These are phyloP conservation scores for Rhinolophus ferrumequinum DNA, from an alignment of 2,113 vertebrate genomes.

Conservation along the genomic window DNA sequence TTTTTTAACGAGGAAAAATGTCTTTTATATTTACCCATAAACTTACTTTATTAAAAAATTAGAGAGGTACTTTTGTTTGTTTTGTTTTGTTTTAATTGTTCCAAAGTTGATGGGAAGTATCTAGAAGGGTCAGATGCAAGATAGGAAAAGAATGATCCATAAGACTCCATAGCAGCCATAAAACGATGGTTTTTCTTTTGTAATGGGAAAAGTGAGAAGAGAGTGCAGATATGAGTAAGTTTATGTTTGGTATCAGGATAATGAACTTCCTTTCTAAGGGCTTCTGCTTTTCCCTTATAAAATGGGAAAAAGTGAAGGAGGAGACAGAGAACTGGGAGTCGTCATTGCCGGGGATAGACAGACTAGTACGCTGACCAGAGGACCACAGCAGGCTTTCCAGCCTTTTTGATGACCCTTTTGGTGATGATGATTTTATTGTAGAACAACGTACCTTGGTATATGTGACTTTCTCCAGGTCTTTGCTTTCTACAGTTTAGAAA, in stretches of 20 bases:
- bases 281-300: not conserved
- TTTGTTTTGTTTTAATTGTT: not conserved
- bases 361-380: not conserved
- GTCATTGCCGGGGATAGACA: not conserved
- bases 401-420: not conserved
- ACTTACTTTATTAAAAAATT: not conserved
- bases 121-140: not conserved
- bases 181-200: not conserved
- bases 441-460: accelerated
- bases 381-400: not conserved
- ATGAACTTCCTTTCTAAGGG: not conserved
- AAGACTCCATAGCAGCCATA: not conserved
- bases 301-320: not conserved
- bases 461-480: not conserved
- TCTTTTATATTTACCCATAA: not conserved
- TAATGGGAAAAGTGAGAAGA: not conserved
- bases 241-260: not conserved
- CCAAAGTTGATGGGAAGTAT: not conserved
- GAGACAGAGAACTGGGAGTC: not conserved
- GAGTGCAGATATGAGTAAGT: not conserved
- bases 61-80: not conserved
- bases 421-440: not conserved
- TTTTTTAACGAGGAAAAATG: not conserved
- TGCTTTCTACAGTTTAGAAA: not conserved
- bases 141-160: not conserved